Evolutionary conservation across 2,797 vertebrate species (phyloP), one percentile per base, ranked within the genome.

Genomic region (Melanotaenia trifasciata): DNA sequence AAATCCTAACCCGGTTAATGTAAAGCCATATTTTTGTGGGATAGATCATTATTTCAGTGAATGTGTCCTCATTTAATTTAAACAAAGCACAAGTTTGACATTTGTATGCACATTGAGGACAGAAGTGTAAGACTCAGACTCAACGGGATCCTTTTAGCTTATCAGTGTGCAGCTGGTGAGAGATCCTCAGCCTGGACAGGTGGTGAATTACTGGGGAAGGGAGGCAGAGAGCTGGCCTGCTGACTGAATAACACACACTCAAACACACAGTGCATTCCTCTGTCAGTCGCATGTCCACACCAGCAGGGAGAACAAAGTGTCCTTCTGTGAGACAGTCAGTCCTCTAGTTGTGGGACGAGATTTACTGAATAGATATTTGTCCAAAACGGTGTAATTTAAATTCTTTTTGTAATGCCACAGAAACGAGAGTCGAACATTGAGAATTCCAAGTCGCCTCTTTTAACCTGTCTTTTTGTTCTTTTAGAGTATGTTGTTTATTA

Each of bases 221-320:
- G 16, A 8, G 54, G 43, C 64, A 18, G 40, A 26, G 33, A 64
- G 59, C 28, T 2, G 59, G 18, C 13, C 57, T 53, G 59, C 45
- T 67, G 59, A 43, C 16, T 3, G 53, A 30, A 11, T n/a, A 53
- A 54, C 60, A 58, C 20, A 54, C 43, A 38, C 66, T 26, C 4
- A 26, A 16, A 65, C 50, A 58, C 18, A 67, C 26, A 68, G 40
- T 63, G 24, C 73, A 80, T 81, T 84, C 75, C 79, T 88, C 63
- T 78, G 71, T 75, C 77, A 74, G 72, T 70, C 78, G 36, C 58
- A 47, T 14, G 30, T 64, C 65, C 4, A 38, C 78, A 53, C 56
- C 78, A 65, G 67, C 58, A 45, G 14, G 36, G 20, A 58, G 78
- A 72, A 88, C 88, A 88, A 38, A 79, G 67, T n/a, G 43, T 16